Percentiles rank a stretch among this genome's conserved stretches.
These are phyloP conservation scores for Pelobates fuscus DNA, from an alignment of 2,113 vertebrate genomes.

Conservation along the genomic window DNA sequence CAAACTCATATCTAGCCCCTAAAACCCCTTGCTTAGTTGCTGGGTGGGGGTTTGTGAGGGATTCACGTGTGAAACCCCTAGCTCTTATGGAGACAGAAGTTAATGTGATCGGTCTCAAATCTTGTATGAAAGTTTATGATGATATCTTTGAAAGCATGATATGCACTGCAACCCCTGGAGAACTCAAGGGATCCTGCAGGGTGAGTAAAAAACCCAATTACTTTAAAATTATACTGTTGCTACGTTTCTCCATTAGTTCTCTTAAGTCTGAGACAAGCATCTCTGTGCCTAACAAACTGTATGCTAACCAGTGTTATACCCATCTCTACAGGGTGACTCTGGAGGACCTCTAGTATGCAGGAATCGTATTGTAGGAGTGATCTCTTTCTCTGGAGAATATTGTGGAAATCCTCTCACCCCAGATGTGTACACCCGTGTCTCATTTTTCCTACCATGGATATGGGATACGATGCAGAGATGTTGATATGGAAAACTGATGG, in stretches of 20 bases:
- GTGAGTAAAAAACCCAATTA: slow-evolving; percentile 53
- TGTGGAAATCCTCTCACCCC: slow-evolving; percentile 65
- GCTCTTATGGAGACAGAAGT: slow-evolving; percentile 65
- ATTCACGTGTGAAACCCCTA: background rate
- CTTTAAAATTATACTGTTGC: background rate
- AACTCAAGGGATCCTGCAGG: slow-evolving; percentile 60
- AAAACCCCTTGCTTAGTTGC: slow-evolving; percentile 53
- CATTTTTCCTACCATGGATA: slow-evolving; percentile 66
- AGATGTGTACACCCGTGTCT: slow-evolving; percentile 67
- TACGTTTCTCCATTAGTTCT: background rate
- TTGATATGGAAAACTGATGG: slow-evolving; percentile 4
- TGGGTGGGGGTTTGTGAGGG: slow-evolving; percentile 64
- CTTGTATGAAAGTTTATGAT: slow-evolving; percentile 62
- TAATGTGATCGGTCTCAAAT: slow-evolving; percentile 50
- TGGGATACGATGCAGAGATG: background rate
- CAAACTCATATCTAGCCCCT: background rate
- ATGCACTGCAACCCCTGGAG: slow-evolving; percentile 52
- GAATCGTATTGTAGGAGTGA: slow-evolving; percentile 55
- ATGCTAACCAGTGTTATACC: background rate
- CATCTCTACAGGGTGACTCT: slow-evolving; percentile 63
- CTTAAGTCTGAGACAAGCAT: no score
- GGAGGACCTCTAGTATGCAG: slow-evolving; percentile 69
- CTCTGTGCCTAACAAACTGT: background rate
- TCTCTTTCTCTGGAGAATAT: slow-evolving; percentile 66
- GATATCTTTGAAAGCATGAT: slow-evolving; percentile 56